Base-by-base conservation (phyloP, 2,113 vertebrate genomes). In the Arvicanthis niloticus region DNA sequence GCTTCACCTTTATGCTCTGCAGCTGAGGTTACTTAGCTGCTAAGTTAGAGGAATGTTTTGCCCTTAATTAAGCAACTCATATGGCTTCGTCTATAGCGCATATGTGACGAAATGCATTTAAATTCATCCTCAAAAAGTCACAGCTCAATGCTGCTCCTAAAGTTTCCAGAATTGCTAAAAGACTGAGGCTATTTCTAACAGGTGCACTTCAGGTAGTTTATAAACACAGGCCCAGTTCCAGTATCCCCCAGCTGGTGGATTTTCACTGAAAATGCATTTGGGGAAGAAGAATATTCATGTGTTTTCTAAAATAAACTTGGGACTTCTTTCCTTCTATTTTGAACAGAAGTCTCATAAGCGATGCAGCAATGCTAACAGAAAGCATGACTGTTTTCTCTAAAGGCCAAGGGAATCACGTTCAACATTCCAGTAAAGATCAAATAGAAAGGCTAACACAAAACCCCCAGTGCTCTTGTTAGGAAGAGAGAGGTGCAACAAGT, bases 261-360 rank as follows among this genome's bases (percentile, higher is more conserved):
- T 97, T 96, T 97, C 70, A 72, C 91, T 92, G 48, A 94, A 96
- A 91, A 86, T 51, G 22, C 22, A 60, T 80, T 91, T 93, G 51
- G 42, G 34, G 56, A 62, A 95, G 77, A 56, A 60, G 58, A 96
- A 86, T 86, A 90, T 97, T 81, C 96, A 96, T 93, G 96, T 93
- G 48, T 81, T 90, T 26, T 96, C 40, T 75, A 91, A 97, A 96
- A 91, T 84, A 95, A 48, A 88, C 65, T 91, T 91, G 70, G 22
- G 96, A 80, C 10, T 80, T 91, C 9, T n/a, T 96, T 90, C 31
- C 22, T 89, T 92, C 45, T 96, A 94, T 90, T n/a, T 95, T 81
- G 86, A 3, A 45, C 56, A 91, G 93, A 93, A 70, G 40, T 91
- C 73, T 86, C 76, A 84, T 13, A 60, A 93, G 62, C 93, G 82